A percentile compares a stretch with the other conserved stretches of the same genome.
These are phyloP conservation scores for Lepidostoma basale DNA, from an alignment of 1,140 invertebrate genomes.

Conservation along the genomic window DNA sequence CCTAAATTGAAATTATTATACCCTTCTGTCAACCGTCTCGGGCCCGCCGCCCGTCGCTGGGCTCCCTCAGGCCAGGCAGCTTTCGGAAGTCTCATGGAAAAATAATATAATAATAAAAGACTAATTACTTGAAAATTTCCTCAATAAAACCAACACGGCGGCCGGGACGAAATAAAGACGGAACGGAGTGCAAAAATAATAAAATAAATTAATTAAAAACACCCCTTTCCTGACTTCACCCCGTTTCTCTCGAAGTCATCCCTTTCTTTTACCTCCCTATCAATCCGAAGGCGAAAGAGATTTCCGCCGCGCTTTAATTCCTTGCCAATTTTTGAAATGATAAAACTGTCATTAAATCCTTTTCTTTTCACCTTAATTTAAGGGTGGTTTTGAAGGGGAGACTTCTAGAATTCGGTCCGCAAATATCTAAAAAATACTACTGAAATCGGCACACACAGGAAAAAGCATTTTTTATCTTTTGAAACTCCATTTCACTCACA, in stretches of 20 bases:
- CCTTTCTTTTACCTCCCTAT: slow-evolving; percentile 33
- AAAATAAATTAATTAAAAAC: slow-evolving; percentile 49
- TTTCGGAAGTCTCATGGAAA: slow-evolving; percentile 41
- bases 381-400: slow-evolving; percentile 12
- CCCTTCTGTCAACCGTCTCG: slow-evolving; percentile 21
- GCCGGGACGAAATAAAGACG: slow-evolving; percentile 44
- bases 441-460: too few relatives aligned
- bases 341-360: slow-evolving; percentile 48
- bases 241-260: slow-evolving; percentile 24
- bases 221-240: slow-evolving; percentile 34
- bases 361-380: slow-evolving; percentile 46
- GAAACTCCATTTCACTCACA: too few relatives aligned
- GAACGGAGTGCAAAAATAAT: slow-evolving; percentile 48
- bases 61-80: background rate
- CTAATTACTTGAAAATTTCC: slow-evolving; percentile 48
- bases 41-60: slow-evolving; percentile 25
- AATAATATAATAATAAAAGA: slow-evolving; percentile 48
- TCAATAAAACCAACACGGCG: slow-evolving; percentile 48
- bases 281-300: slow-evolving; percentile 40
- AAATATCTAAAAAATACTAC: background rate
- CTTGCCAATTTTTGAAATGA: slow-evolving; percentile 47
- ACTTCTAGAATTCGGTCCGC: background rate
- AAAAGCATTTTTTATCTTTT: too few relatives aligned
- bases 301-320: slow-evolving; percentile 43
- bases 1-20: slow-evolving; percentile 45